Evolutionary conservation across 2,888 invertebrate genomes (phyloP), one percentile per base, ranked within the genome.

Genomic region (Protodeltote pygarga): DNA sequence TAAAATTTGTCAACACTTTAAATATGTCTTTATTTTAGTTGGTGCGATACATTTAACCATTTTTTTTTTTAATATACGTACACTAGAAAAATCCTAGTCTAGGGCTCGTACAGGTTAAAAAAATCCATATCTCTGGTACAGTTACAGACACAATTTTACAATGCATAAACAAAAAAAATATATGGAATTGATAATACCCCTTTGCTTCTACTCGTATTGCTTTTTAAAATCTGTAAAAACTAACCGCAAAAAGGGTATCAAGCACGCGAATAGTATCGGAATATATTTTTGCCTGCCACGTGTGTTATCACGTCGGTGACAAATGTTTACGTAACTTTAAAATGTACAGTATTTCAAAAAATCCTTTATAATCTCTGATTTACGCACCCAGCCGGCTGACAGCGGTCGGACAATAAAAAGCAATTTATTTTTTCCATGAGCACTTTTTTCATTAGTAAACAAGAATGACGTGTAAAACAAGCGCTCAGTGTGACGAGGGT

Each of bases 401-500:
- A 79, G 85, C 75, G 81, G 79, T 71, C 68, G 79, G 75, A 87
- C 86, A 88, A 87, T 87, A 84, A 83, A 88, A 89, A 85, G 83
- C 87, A 88, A 87, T 89, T 88, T 84, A 86, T 85, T 85, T 86
- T 83, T 84, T 75, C 60, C 72, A 77, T 64, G 78, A 77, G 73
- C 79, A 83, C 80, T 87, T 89, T 89, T 90, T 90, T 89, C 89
- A 89, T 89, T 89, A 89, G 85, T 83, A 84, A 87, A 88, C 85
- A 83, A 81, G 87, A 86, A 85, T 88, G 89, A 89, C 85, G 87
- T 87, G 89, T 89, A 86, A 87, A 89, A 89, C 88, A 87, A 87
- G 83, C 85, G 75, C 73, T 80, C 79, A 63, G 60, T 61, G 77
- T 86, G 87, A 88, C 83, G 85, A 87, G 88, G 87, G 88, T 88